Conservation (phyloP, 1,140 invertebrate genomes). For the Eumaeus atala region DNA sequence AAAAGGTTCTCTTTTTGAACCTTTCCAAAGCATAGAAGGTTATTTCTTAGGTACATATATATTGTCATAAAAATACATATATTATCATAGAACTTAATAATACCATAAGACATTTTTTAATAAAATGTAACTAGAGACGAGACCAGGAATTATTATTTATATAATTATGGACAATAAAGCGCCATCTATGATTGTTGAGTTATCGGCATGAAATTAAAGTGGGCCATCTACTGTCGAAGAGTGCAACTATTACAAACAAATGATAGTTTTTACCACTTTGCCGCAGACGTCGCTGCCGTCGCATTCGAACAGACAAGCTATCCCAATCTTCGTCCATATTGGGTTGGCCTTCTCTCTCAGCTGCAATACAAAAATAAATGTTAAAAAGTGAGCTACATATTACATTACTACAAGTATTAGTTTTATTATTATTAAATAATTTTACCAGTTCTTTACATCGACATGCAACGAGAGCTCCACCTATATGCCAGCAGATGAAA, state of each 20-base stretch:
- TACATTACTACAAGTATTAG: too few relatives aligned
- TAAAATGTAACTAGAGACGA: too few relatives aligned
- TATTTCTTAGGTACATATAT: background rate
- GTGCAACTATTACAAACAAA: slow-evolving; percentile 13
- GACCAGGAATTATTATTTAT: too few relatives aligned
- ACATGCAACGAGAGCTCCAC: too few relatives aligned
- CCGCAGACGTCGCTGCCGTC: slow-evolving; percentile 77
- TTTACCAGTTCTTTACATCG: too few relatives aligned
- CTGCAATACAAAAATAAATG: slow-evolving; percentile 33
- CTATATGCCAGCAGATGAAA: too few relatives aligned
- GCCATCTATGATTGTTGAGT: slow-evolving; percentile 33
- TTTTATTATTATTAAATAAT: too few relatives aligned
- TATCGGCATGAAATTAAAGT: background rate
- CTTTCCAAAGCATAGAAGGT: too few relatives aligned
- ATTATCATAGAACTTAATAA: background rate
- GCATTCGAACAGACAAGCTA: slow-evolving; percentile 82
- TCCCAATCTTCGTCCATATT: slow-evolving; percentile 83
- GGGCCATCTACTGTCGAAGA: slow-evolving; percentile 34
- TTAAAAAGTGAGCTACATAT: slow-evolving; percentile 6
- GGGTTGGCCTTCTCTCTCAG: slow-evolving; percentile 78
- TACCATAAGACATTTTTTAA: background rate
- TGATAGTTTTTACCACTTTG: slow-evolving; percentile 45
- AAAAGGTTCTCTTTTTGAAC: too few relatives aligned
- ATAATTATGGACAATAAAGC: background rate
- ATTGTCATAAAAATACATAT: background rate